Evolutionary conservation across 2,888 invertebrate species (phyloP).

Genomic region (Eristalis intricaria): DNA sequence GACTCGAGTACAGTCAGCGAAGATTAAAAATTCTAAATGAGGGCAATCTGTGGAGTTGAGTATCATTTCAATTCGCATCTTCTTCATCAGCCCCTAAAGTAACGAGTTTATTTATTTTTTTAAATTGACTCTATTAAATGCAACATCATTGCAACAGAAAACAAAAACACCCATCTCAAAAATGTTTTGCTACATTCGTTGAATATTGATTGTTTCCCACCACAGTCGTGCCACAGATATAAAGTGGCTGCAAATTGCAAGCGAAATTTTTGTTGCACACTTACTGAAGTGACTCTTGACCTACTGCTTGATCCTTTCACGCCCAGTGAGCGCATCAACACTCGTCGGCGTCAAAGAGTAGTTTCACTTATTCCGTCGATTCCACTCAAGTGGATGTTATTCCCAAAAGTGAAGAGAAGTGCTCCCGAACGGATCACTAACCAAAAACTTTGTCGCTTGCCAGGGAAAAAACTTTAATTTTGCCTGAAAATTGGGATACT

Average conservation of each 20-base stretch:
- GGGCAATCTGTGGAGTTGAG: no score
- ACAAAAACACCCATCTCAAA: no score
- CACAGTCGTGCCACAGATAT: neutral
- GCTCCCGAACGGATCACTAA: neutral
- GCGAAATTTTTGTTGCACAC: neutral
- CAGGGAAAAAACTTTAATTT: constrained; percentile 5
- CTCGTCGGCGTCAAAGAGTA: neutral
- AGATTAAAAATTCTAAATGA: no score
- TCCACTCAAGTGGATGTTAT: neutral
- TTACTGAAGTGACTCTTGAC: neutral
- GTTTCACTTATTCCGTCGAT: neutral
- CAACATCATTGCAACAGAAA: no score
- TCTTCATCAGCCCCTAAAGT: no score
- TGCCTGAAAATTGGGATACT: neutral
- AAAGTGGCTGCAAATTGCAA: neutral
- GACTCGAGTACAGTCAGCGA: no score
- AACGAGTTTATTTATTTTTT: no score
- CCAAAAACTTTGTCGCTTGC: neutral
- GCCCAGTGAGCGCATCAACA: neutral
- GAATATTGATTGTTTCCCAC: neutral
- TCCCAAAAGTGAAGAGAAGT: neutral
- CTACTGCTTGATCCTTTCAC: neutral
- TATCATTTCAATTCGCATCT: no score
- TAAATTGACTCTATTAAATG: no score
- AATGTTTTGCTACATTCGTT: neutral